Evolutionary conservation across 1,140 invertebrate genomes (phyloP).

Genomic region (Dinoponera quadriceps): DNA sequence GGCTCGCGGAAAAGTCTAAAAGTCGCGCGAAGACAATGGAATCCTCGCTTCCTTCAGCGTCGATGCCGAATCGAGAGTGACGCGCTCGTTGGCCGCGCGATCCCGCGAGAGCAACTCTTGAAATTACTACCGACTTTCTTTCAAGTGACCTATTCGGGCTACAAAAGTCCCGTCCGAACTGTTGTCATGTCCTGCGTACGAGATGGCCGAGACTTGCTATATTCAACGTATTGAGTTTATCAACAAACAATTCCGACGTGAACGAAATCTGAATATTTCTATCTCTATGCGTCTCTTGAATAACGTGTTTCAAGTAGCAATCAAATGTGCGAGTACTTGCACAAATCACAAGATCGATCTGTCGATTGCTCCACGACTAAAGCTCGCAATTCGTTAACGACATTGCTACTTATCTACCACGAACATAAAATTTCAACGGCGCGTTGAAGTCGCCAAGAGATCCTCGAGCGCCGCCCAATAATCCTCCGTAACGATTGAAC

Average conservation of each 20-base stretch:
- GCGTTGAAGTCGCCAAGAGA: not conserved
- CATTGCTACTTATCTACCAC: no score
- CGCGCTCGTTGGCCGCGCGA: not conserved
- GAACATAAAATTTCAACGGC: not conserved
- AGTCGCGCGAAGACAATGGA: not conserved
- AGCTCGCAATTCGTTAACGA: no score
- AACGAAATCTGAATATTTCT: not conserved
- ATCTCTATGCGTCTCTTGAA: no score
- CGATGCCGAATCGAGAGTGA: constrained; percentile 20
- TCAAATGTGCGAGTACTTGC: no score
- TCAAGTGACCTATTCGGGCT: constrained; percentile 24
- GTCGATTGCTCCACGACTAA: no score
- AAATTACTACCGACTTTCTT: constrained; percentile 41
- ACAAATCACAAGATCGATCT: no score
- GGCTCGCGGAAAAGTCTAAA: not conserved
- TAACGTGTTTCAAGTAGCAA: no score
- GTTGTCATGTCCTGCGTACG: not conserved
- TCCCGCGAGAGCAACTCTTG: constrained; percentile 8
- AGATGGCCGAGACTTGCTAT: not conserved
- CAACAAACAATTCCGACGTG: not conserved
- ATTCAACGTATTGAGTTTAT: not conserved
- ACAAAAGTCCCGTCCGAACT: not conserved
- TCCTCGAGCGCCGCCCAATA: no score
- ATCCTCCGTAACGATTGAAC: not conserved
- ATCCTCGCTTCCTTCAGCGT: constrained; percentile 13